These are phyloP conservation scores for Cotesia vestalis DNA, from an alignment of 1,140 invertebrate genomes.

Conservation along the genomic window DNA sequence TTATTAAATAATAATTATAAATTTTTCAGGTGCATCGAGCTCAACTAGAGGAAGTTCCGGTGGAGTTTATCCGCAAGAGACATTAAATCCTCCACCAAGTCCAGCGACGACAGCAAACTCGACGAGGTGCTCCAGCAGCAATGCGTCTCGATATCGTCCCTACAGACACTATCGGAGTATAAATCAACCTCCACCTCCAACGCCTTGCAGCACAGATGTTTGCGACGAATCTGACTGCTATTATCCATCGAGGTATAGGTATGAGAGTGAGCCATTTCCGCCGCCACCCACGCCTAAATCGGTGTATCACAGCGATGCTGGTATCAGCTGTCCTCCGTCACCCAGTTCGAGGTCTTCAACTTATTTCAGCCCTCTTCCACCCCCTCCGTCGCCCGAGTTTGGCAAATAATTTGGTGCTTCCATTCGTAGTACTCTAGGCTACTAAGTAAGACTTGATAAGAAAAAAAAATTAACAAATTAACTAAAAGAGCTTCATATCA, in stretches of 20 bases:
- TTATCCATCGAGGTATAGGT: conserved; percentile 69
- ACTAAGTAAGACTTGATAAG: background rate
- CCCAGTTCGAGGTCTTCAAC: conserved; percentile 80
- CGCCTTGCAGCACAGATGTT: conserved; percentile 93
- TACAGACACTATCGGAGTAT: conserved; percentile 81
- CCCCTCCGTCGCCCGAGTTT: conserved; percentile 74
- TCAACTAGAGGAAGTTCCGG: conserved; percentile 71
- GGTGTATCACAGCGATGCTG: conserved; percentile 75
- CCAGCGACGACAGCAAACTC: conserved; percentile 79
- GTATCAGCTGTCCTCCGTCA: conserved; percentile 77
- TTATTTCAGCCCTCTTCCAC: conserved; percentile 78
- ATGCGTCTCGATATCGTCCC: conserved; percentile 70
- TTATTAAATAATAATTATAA: background rate
- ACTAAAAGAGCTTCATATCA: conserved; percentile 7
- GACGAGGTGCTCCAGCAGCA: conserved; percentile 68
- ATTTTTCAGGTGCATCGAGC: conserved; percentile 75
- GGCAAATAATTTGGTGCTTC: conserved; percentile 18
- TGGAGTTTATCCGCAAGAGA: conserved; percentile 79
- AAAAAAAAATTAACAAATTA: conserved; percentile 1
- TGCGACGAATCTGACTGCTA: conserved; percentile 87
- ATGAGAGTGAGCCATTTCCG: conserved; percentile 78
- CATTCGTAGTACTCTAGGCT: conserved; percentile 4
- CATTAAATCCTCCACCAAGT: conserved; percentile 88
- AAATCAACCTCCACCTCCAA: conserved; percentile 89
- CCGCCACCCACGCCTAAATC: conserved; percentile 87